These are phyloP conservation scores for Pionites leucogaster DNA, from an alignment of 2,113 vertebrate genomes.

Conservation along the genomic window DNA sequence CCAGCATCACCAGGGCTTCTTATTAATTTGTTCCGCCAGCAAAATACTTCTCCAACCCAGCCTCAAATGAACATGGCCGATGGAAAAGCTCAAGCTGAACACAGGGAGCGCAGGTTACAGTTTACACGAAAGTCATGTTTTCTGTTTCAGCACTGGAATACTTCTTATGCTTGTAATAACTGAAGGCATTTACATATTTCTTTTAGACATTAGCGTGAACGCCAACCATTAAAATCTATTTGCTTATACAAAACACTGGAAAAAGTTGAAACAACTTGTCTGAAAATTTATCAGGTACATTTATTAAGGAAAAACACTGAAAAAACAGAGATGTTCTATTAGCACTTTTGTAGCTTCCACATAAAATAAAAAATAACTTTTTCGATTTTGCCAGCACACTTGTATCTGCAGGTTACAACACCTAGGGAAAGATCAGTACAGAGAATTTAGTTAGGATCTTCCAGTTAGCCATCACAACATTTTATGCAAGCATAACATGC, in stretches of 20 bases:
- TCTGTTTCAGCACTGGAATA: background rate
- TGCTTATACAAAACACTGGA: background rate
- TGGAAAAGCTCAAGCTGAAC: background rate
- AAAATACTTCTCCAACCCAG: background rate
- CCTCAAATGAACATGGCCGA: too few species aligned
- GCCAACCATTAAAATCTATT: background rate
- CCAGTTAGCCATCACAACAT: background rate
- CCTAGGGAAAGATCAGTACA: conserved; percentile 8
- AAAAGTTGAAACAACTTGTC: background rate
- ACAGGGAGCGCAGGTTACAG: background rate
- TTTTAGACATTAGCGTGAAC: background rate
- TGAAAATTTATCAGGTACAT: background rate
- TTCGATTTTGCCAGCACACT: background rate
- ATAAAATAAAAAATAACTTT: background rate
- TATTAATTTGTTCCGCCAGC: background rate
- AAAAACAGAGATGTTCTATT: background rate
- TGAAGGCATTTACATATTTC: background rate
- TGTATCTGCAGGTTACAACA: background rate
- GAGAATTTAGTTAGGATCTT: background rate
- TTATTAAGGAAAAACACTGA: background rate
- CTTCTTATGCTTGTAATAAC: background rate
- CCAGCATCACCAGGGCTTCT: background rate
- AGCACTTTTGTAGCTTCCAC: background rate
- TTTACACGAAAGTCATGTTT: background rate
- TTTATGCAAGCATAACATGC: background rate